Evolutionary conservation across 1,140 invertebrate genomes (phyloP), one percentile per base, ranked within the genome.

Genomic region (Sogatella furcifera): DNA sequence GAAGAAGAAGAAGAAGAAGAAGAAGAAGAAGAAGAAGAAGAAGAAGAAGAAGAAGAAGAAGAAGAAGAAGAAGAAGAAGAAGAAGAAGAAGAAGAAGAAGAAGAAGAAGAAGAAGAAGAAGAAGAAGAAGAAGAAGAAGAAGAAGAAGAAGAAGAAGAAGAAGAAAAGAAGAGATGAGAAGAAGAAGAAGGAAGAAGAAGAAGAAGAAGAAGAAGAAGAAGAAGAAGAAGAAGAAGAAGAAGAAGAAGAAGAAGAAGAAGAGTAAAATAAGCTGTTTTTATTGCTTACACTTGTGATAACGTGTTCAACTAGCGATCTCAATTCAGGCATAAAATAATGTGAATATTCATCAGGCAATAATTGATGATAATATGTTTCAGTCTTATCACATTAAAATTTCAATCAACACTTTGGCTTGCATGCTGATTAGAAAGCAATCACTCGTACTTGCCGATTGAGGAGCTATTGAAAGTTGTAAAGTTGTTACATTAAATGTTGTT

Each of bases 171-270:
- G n/a, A 15, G 31, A 28, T 4, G 24, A 22, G 21, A 21, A n/a
- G 24, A 15, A 22, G 42, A 15, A 41, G n/a, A 8, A 14, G n/a
- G 28, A 21, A 28, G 24, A 41, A 58, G 43, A 24, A 58, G 43
- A 24, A 22, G 21, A 34, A 21, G 14, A 43, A 46, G 24, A 44
- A 58, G 57, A 22, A 44, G 57, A 14, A 21, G 42, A 46, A 17
- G 15, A 44, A 17, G 41, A 43, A 43, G 56, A 58, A 28, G 56
- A 52, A 58, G 56, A 46, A 46, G 19, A 58, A 44, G 42, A 46
- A 44, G n/a, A 43, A 19, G 15, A 10, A 43, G 56, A 46, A 4
- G 55, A 38, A 9, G 55, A 38, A 19, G 55, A 41, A 41, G 19
- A 24, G 11, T 5, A 52, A 10, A 38, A 5, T 38, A 38, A 5